Percentiles rank a stretch among this genome's conserved stretches.
These are phyloP conservation scores for Theropithecus gelada DNA, from an alignment of 2,113 vertebrate genomes.

Conservation along the genomic window DNA sequence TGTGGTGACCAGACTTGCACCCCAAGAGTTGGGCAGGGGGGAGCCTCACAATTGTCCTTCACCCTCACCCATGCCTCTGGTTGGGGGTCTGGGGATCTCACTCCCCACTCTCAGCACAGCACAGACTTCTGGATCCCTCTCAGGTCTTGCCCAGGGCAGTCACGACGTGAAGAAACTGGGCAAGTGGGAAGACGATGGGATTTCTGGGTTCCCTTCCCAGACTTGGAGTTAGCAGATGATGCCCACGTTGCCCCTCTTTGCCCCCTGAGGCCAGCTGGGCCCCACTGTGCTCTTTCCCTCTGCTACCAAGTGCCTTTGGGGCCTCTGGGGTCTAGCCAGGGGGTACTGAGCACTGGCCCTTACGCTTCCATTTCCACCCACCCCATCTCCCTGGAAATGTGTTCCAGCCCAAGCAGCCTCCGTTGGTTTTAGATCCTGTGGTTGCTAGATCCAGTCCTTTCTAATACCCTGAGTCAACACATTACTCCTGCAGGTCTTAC, in stretches of 20 bases:
- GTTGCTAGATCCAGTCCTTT: neutral
- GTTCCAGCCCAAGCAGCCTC: too few species aligned
- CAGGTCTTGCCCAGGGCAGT: neutral
- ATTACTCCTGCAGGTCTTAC: neutral
- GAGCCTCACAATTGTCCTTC: neutral
- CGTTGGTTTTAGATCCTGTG: too few species aligned
- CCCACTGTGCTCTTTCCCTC: neutral
- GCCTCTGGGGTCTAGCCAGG: neutral
- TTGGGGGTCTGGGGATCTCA: neutral
- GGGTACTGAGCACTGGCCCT: neutral
- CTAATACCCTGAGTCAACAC: neutral
- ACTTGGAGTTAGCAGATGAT: neutral
- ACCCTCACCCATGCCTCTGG: neutral
- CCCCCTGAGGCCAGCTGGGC: neutral
- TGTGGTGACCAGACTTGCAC: neutral
- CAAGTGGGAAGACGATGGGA: neutral
- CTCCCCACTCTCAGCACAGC: neutral
- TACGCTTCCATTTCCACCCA: neutral
- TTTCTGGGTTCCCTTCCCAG: neutral
- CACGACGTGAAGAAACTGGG: neutral
- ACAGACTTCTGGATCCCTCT: neutral
- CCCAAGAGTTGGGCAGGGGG: accelerated
- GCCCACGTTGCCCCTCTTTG: neutral
- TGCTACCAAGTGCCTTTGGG: slow-evolving; percentile 28
- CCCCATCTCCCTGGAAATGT: neutral